A percentile compares a stretch with the other conserved stretches of the same genome.
phyloP scores from a whole-genome alignment of 2,113 vertebrate species.

The Psammodynastes pulverulentus region DNA sequence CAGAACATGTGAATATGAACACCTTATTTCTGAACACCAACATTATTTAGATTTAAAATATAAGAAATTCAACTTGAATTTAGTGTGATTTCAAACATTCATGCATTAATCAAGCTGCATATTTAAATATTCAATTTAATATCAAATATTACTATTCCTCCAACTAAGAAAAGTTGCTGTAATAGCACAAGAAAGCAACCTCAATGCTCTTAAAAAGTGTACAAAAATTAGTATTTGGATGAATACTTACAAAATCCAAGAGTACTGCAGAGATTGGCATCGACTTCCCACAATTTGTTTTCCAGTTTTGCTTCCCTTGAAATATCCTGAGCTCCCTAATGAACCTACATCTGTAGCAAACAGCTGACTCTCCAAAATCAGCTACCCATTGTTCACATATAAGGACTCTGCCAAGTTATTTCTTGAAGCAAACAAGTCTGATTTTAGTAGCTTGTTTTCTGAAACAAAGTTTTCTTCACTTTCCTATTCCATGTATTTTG shows the following conservation, averaged over 20 bases:
- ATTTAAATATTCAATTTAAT: neutral
- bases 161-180: neutral
- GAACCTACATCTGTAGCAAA: slow-evolving; percentile 66
- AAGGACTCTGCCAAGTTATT: slow-evolving; percentile 50
- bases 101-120: neutral
- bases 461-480: slow-evolving; percentile 31
- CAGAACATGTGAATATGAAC: neutral
- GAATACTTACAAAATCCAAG: slow-evolving; percentile 70
- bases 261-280: slow-evolving; percentile 61
- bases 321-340: slow-evolving; percentile 61
- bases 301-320: slow-evolving; percentile 70
- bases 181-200: neutral
- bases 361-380: slow-evolving; percentile 62
- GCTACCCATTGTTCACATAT: slow-evolving; percentile 67
- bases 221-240: neutral
- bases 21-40: neutral
- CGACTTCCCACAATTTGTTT: slow-evolving; percentile 47
- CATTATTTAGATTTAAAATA: neutral
- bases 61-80: neutral
- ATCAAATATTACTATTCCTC: neutral
- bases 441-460: slow-evolving; percentile 39
- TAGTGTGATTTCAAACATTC: neutral
- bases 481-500: slow-evolving; percentile 57
- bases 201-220: neutral
- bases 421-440: slow-evolving; percentile 43